Evolutionary conservation across 2,797 vertebrate genomes (phyloP).

Genomic region (Chaetophractus vellerosus): DNA sequence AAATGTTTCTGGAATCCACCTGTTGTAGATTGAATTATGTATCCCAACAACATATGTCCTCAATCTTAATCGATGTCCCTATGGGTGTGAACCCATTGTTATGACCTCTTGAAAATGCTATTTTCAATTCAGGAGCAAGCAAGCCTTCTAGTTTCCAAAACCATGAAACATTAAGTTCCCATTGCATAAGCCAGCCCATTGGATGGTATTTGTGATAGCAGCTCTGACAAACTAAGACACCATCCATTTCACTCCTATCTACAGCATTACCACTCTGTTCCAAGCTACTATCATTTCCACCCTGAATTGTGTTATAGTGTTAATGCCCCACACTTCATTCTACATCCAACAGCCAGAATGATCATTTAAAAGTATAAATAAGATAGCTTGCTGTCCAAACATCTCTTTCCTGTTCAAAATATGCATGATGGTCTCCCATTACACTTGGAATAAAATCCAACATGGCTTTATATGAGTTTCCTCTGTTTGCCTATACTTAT

Average conservation of each 20-base stretch:
- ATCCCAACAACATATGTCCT: too few relatives aligned
- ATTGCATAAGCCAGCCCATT: too few relatives aligned
- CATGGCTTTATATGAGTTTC: not conserved
- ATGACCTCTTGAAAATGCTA: too few relatives aligned
- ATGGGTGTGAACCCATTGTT: too few relatives aligned
- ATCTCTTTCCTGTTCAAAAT: not conserved
- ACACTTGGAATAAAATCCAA: not conserved
- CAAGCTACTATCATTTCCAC: not conserved
- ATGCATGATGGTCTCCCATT: not conserved
- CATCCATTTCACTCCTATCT: not conserved
- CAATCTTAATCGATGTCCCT: too few relatives aligned
- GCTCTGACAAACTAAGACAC: too few relatives aligned
- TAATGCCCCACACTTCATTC: not conserved
- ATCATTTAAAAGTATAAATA: conserved; percentile 9
- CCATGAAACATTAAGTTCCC: too few relatives aligned
- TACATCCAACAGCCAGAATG: not conserved
- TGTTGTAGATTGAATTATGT: too few relatives aligned
- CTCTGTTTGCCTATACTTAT: not conserved
- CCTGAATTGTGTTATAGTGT: not conserved
- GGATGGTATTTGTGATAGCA: too few relatives aligned
- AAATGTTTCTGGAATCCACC: not conserved
- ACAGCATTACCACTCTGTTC: not conserved
- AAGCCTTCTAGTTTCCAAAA: too few relatives aligned
- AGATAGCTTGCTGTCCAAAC: not conserved
- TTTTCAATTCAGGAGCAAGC: too few relatives aligned